Evolutionary conservation across 2,113 vertebrate genomes (phyloP), one percentile per base, ranked within the genome.

Genomic region (Pteruthius melanotis): DNA sequence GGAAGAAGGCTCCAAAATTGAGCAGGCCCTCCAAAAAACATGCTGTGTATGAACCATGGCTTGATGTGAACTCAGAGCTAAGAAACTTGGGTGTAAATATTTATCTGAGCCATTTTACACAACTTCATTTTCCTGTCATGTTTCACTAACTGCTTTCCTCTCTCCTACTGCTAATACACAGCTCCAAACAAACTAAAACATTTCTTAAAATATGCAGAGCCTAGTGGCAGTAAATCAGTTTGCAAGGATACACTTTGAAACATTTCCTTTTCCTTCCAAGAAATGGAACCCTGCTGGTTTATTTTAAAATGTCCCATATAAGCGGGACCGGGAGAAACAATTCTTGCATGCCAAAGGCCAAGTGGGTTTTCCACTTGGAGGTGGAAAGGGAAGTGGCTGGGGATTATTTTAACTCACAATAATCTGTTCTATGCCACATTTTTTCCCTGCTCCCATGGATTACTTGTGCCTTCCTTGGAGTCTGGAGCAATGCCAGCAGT

Each of bases 261-360:
- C 14, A 44, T 81, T 95, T 83, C 91, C 56, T 95, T 91, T 93
- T 93, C 91, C 87, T 94, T 83, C 94, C 87, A 96, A 95, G 83
- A 85, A 95, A 87, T 19, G 56, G 70, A 89, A 61, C 56, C 77
- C 52, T 77, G 63, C n/a, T 60, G 39, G 47, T 82, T 90, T 97
- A 82, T 93, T 95, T 96, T 75, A 39, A 87, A 84, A 66, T 45
- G 31, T 83, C 57, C 80, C 59, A 57, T 78, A 44, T 39, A 86
- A 68, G 42, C 37, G 27, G 35, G 50, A 57, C 16, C 22, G 69
- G 45, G 42, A 93, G 87, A 89, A 92, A 83, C 59, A 75, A 60
- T 47, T 52, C 57, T 54, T 1, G 1, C n/a, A 84, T 92, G 75
- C 71, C 53, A 68, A 90, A 53, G 44, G 33, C 86, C 4, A 9